phyloP scores from a whole-genome alignment of 2,113 vertebrate genomes.

The Lepisosteus osseus region DNA sequence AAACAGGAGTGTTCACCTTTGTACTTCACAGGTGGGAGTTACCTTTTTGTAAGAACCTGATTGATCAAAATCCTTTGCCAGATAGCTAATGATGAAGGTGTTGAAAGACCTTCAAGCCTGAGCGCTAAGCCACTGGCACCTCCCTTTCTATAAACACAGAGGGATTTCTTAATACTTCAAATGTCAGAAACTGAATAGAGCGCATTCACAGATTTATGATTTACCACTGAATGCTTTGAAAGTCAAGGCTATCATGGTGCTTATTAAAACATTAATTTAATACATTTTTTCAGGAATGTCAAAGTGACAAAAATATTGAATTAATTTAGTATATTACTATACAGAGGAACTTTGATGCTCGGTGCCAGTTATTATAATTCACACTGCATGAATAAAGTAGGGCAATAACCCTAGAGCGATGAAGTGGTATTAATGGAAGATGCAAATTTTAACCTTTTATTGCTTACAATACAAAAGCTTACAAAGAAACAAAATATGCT shows the following conservation, averaged over 20 bases:
- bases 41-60: slow-evolving; percentile 20
- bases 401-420: no score
- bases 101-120: slow-evolving; percentile 53
- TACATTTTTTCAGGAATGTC: not conserved
- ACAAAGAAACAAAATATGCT: no score
- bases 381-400: not conserved
- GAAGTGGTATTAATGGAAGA: no score
- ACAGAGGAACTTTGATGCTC: no score
- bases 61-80: slow-evolving; percentile 41
- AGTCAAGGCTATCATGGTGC: slow-evolving; percentile 22
- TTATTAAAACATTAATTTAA: slow-evolving; percentile 17
- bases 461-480: no score
- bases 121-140: slow-evolving; percentile 45
- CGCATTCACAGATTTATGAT: slow-evolving; percentile 39
- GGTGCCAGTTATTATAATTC: no score
- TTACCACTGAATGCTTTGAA: slow-evolving; percentile 25
- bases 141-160: slow-evolving; percentile 57
- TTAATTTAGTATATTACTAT: no score
- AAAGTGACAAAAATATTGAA: no score
- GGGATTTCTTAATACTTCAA: slow-evolving; percentile 40
- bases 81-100: slow-evolving; percentile 43
- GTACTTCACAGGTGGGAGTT: slow-evolving; percentile 46
- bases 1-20: slow-evolving; percentile 25
- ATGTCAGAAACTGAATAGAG: slow-evolving; percentile 48
- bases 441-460: no score